Evolutionary conservation across 2,113 vertebrate species (phyloP).

Genomic region (Xenopus laevis): DNA sequence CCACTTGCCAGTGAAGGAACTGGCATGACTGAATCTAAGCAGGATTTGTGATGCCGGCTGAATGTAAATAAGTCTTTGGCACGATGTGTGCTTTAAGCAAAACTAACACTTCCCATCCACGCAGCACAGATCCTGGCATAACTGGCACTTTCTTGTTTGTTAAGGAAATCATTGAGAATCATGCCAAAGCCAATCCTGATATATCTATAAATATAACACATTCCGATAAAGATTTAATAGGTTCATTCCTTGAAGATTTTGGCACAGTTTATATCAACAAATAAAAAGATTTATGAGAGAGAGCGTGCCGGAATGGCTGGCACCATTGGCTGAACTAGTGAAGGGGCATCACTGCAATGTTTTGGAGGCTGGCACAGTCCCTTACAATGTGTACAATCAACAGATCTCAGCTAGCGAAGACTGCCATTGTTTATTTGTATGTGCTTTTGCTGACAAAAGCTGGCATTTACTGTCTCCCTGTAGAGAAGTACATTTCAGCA

Average conservation of each 20-base stretch:
- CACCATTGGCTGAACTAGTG: not conserved
- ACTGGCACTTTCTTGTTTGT: not conserved
- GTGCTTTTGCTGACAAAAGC: not conserved
- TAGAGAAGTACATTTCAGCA: not conserved
- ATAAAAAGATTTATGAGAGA: not conserved
- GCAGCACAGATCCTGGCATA: not conserved
- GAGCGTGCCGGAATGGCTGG: not conserved
- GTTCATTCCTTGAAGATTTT: not conserved
- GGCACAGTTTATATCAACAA: not conserved
- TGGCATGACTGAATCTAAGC: no score
- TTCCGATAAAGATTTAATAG: not conserved
- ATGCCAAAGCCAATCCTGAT: not conserved
- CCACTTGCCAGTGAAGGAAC: no score
- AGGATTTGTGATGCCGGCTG: no score
- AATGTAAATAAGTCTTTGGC: no score
- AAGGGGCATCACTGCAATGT: not conserved
- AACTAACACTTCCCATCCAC: not conserved
- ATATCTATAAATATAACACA: not conserved
- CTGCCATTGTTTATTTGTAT: conserved; percentile 9
- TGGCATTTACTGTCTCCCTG: not conserved
- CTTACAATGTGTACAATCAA: conserved; percentile 17
- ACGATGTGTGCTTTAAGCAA: not conserved
- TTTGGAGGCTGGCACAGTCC: not conserved
- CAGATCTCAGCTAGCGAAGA: not conserved
- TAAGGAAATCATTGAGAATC: not conserved